These are phyloP conservation scores for Trichonephila inaurata DNA, from an alignment of 1,140 invertebrate genomes.

Conservation along the genomic window DNA sequence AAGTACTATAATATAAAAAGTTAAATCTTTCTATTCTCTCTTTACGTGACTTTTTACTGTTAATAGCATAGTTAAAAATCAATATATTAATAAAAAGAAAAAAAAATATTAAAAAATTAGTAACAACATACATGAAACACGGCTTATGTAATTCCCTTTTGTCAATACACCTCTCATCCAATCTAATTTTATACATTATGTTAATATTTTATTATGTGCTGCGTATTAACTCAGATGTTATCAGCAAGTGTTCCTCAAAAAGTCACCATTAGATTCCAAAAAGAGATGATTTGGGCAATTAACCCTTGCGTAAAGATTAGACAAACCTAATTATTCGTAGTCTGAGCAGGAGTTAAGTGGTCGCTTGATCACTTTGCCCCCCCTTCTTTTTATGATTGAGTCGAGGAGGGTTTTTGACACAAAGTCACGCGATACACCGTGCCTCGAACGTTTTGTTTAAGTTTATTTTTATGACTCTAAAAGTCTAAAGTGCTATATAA, in stretches of 20 bases:
- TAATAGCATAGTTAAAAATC: too few species aligned
- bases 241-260: background rate
- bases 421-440: background rate
- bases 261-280: background rate
- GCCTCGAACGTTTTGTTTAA: background rate
- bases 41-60: too few species aligned
- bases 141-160: too few species aligned
- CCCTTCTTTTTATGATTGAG: background rate
- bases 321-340: background rate
- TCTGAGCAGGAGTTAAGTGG: background rate
- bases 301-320: background rate
- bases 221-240: background rate
- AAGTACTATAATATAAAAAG: too few species aligned
- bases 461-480: too few species aligned
- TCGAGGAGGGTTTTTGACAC: background rate
- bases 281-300: constrained; percentile 8
- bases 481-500: too few species aligned
- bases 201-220: background rate
- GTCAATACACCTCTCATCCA: too few species aligned
- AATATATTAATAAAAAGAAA: too few species aligned
- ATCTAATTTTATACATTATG: background rate
- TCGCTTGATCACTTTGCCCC: background rate
- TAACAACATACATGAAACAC: too few species aligned
- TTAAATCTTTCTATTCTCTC: too few species aligned
- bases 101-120: too few species aligned